Percentiles rank a stretch among this genome's conserved stretches.
Evolutionary conservation across 2,113 vertebrate species (phyloP).

Genomic region (Dolichallabes microphthalmus): DNA sequence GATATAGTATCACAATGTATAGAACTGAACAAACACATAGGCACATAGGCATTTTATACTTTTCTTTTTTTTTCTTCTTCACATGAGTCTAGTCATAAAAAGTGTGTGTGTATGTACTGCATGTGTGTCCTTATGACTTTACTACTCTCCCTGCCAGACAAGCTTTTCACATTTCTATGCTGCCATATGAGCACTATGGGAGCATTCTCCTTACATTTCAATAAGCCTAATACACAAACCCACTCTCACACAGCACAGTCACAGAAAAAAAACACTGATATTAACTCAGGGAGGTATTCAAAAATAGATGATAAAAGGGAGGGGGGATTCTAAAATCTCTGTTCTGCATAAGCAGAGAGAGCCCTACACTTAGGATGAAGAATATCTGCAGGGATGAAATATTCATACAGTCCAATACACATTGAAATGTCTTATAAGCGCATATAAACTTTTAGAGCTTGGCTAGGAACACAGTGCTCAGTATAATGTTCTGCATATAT

Average conservation of each 20-base stretch:
- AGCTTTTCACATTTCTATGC: slow-evolving; percentile 33
- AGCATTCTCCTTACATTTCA: slow-evolving; percentile 31
- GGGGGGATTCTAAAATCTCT: slow-evolving; percentile 43
- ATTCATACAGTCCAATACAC: slow-evolving; percentile 45
- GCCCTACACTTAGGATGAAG: slow-evolving; percentile 45
- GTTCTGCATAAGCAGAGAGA: slow-evolving; percentile 42
- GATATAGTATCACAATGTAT: slow-evolving; percentile 51
- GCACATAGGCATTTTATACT: slow-evolving; percentile 31
- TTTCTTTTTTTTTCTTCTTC: slow-evolving; percentile 56
- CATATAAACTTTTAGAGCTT: neutral
- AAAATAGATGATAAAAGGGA: slow-evolving; percentile 51
- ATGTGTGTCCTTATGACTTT: slow-evolving; percentile 18
- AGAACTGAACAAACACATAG: slow-evolving; percentile 31
- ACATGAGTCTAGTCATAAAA: slow-evolving; percentile 55
- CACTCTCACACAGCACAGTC: neutral
- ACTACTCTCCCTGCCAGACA: slow-evolving; percentile 49
- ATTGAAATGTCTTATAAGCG: slow-evolving; percentile 34
- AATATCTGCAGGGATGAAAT: slow-evolving; percentile 45
- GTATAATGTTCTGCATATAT: slow-evolving; percentile 2
- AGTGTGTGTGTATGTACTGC: slow-evolving; percentile 29
- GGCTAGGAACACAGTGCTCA: neutral
- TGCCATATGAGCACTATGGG: slow-evolving; percentile 19
- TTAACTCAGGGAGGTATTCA: slow-evolving; percentile 42
- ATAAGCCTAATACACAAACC: slow-evolving; percentile 26
- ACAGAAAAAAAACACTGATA: slow-evolving; percentile 7